Evolutionary conservation across 2,113 vertebrate species (phyloP).

Genomic region (Myrmecophaga tridactyla): DNA sequence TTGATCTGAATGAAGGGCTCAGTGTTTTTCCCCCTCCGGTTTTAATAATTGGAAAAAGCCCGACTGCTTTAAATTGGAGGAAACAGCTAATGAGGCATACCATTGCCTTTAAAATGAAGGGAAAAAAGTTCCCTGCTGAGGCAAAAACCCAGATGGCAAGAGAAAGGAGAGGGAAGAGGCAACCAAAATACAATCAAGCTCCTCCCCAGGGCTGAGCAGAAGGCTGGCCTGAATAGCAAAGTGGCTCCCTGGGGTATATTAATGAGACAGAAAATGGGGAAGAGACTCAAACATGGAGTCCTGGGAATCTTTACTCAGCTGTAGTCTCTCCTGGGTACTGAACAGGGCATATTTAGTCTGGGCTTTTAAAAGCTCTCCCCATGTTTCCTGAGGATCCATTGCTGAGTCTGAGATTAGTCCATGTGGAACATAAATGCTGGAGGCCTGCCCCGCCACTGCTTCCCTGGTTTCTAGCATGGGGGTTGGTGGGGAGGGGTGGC

Average conservation of each 20-base stretch:
- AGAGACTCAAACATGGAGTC: background rate
- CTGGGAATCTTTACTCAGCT: background rate
- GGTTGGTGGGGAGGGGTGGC: too few relatives aligned
- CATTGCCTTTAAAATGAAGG: slow-evolving; percentile 63
- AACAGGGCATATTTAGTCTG: background rate
- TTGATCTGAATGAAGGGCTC: slow-evolving; percentile 65
- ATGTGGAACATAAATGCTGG: accelerated
- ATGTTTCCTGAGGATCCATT: background rate
- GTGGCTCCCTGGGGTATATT: background rate
- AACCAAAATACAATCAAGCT: background rate
- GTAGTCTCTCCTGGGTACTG: background rate
- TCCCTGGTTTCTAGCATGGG: too few relatives aligned
- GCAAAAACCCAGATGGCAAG: slow-evolving; percentile 63
- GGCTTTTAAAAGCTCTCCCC: background rate
- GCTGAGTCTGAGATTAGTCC: background rate
- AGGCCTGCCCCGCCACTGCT: too few relatives aligned
- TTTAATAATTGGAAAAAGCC: slow-evolving; percentile 70
- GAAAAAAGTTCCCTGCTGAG: slow-evolving; percentile 58
- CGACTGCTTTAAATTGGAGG: slow-evolving; percentile 61
- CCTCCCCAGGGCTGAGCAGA: slow-evolving; percentile 32
- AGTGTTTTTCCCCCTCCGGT: slow-evolving; percentile 20
- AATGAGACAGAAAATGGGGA: background rate
- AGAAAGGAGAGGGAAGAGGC: slow-evolving; percentile 47
- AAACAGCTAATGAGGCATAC: slow-evolving; percentile 71
- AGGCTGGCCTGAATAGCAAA: background rate